Base-by-base conservation (phyloP, 2,797 vertebrate species). In the Emydoidea blandingii region DNA sequence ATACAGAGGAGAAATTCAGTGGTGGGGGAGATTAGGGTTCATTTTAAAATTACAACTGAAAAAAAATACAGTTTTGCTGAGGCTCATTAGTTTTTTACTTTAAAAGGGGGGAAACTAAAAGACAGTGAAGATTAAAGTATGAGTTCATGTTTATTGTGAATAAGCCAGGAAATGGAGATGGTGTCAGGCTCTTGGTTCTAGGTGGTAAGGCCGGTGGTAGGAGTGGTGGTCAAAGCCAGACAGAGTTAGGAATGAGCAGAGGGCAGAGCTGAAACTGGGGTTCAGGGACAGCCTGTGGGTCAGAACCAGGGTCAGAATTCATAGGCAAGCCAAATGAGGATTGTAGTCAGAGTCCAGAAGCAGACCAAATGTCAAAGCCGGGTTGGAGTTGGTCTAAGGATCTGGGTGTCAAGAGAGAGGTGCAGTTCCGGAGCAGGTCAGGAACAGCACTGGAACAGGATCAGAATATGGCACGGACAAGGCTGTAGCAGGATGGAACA, bases 41-140 rank as follows among this genome's bases (percentile, higher is more conserved):
- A 86, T 95, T 96, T 92, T 80, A 88, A 97, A 93, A 94, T 97
- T 96, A 94, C 80, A 94, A 68, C 37, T 91, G 11, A 41, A 44
- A 47, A 47, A 29, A 29, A 27, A 65, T n/a, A 34, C 34, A 65
- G 15, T 65, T 27, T 74, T 44, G 12, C 41, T 41, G 37, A 14
- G 41, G 37, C 37, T 76, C 2, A 16, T 3, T 49, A 10, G 5
- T 12, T 72, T 72, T 72, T 5, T 12, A 29, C 8, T 78, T 27
- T 31, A 78, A 78, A 78, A 27, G 8, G 44, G 14, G 9, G 29
- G 74, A 49, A 31, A 49, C 27, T 49, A 31, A 47, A 49, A 10
- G 74, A 31, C 44, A 31, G 27, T 29, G 27, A 78, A 78, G 15
- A 15, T 49, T 16, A 18, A 78, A 31, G 27, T 31, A 16, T 29